Base-by-base conservation (phyloP, 2,888 invertebrate genomes). In the Andrena camellia region DNA sequence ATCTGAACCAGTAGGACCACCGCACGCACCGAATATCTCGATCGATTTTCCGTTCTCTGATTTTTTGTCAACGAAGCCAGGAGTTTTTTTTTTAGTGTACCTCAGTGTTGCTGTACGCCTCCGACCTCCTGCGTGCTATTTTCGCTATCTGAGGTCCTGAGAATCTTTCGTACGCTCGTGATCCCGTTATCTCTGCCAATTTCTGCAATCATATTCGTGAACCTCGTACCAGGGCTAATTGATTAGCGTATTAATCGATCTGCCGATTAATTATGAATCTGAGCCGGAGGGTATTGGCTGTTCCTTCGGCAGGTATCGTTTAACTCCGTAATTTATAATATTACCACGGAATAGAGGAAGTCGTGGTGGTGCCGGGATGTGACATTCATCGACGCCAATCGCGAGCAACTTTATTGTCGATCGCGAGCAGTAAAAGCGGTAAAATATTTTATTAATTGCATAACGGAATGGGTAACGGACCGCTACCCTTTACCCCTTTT, bases 101-200 rank as follows among this genome's bases (percentile, higher is more conserved):
- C 94, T 98, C 97, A 0, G 99, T 97, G 69, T 96, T 96, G 87
- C 96, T 95, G 92, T 97, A 98, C 0, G 96, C 96, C 82, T 96
- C 96, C 13, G 95, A 96, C 88, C 96, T 96, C 0, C 95, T 96
- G 90, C 97, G 96, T 87, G 95, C 96, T 87, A 99, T 96, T 95
- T 99, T 99, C 50, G 97, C 96, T 90, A 99, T 99, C 95, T 99
- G 99, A 2, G 97, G 95, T 2, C 98, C 99, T 0, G 99, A 99
- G 94, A 99, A 99, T 75, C 98, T 95, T 94, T 98, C 98, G 94
- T 97, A 98, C 0, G 97, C 98, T 81, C 96, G 95, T 0, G 98
- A 98, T 0, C 98, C 98, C 6, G 98, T 98, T 69, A 97, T 95
- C 91, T 96, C 95, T 0, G 98, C 96, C 75, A 98, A 94, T 94